Base-by-base conservation (phyloP, 2,113 vertebrate species). In the Leucosticte australis region DNA sequence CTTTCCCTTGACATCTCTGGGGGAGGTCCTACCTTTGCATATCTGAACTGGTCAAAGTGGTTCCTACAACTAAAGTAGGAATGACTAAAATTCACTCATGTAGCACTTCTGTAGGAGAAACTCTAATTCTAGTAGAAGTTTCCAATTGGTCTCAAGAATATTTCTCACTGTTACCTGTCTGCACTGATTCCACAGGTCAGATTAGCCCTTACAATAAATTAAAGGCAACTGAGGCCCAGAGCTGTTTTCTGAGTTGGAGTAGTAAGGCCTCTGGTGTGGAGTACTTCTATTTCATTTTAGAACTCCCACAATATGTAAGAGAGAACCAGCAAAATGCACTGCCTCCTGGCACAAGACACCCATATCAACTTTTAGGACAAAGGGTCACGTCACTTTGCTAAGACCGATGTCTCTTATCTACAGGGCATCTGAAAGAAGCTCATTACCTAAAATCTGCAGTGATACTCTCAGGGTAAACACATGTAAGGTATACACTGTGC, bases 1-100 rank as follows among this genome's bases (percentile, higher is more conserved):
- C 39, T 53, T 35, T 49, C 30, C 12, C 16, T 33, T 31, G 63
- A 30, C 0, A 0, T 65, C 22, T 65, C 50, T 11, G 4, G 8
- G 33, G 11, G 21, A 64, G 16, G 30, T 47, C 20, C 68, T 52
- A 23, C 64, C 19, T 63, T 73, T 41, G 27, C n/a, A 13, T 73
- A 73, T 52, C 41, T 89, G 42, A 33, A 42, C 4, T n/a, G 14
- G 10, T 7, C 47, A 89, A 65, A 74, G 30, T 35, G 15, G 20
- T 24, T 83, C 39, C 39, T 78, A 57, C 30, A 37, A 57, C 16
- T 37, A 71, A 80, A 67, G 37, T 3, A 31, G 27, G 46, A 84
- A 55, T 5, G 5, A 47, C 41, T 30, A 47, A 28, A 75, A 65
- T 47, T 41, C 35, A 56, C 10, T 56, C 10, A 4, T 24, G 15